Base-by-base conservation (phyloP, 2,113 vertebrate species). In the Gorsachius goisagi region DNA sequence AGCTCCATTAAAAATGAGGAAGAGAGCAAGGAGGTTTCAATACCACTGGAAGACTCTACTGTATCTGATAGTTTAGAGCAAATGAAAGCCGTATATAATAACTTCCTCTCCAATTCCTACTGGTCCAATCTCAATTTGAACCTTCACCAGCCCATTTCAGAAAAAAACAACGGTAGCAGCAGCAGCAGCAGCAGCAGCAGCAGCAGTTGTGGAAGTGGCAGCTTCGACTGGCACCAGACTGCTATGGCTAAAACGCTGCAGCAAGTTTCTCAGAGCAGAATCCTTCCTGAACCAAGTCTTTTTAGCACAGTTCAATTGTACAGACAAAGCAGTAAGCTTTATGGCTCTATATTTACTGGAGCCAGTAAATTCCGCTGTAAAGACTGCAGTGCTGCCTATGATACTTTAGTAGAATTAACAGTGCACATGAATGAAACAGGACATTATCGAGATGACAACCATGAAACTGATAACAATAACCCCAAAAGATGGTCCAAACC, bases 341-440 rank as follows among this genome's bases (percentile, higher is more conserved):
- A 99, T 3, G 99, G 99, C 95, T 99, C 99, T 45, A 99, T 99
- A 98, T 99, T 99, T 97, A 99, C 99, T 2, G 99, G 99, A 17
- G 99, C 99, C 97, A 99, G 99, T 98, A 99, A 99, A 96, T 99
- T 99, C 97, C 99, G 99, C 83, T 99, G 99, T 97, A 99, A 99
- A 97, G 99, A 99, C 98, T 99, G 99, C 97, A 99, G 99, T 23
- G 99, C 98, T 13, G 99, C 99, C 50, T 99, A 99, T 1, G 99
- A 99, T 97, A 99, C 99, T 15, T 98, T 99, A 75, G 99, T 99
- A 62, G 99, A 99, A 97, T 98, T 99, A 87, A 99, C 99, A 1
- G 99, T 99, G 93, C 99, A 99, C 98, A 99, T 99, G 99, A 99
- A 99, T 15, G 99, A 99, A 97, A 99, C 98, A 0, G 99, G 99